These are phyloP conservation scores for Mystacornis crossleyi DNA, from an alignment of 2,113 vertebrate species.

Conservation along the genomic window DNA sequence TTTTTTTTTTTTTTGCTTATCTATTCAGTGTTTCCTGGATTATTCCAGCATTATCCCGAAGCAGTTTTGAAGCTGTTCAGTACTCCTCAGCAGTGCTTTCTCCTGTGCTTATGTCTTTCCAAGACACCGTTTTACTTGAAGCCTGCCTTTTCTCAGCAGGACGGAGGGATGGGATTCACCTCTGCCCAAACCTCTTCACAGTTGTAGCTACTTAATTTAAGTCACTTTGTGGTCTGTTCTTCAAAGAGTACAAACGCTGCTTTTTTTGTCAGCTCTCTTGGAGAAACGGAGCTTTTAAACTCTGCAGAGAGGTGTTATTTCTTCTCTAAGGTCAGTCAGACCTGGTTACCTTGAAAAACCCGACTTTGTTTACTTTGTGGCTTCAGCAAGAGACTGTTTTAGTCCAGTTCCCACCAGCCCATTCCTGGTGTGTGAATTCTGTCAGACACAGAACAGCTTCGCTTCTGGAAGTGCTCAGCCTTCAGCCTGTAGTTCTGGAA, in stretches of 20 bases:
- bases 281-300: slow-evolving; percentile 16
- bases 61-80: neutral
- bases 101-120: neutral
- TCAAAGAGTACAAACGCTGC: neutral
- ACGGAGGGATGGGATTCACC: slow-evolving; percentile 16
- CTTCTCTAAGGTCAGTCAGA: neutral
- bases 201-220: slow-evolving; percentile 46
- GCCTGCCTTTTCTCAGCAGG: slow-evolving; percentile 5
- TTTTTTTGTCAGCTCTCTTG: neutral
- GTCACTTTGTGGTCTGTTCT: slow-evolving; percentile 26
- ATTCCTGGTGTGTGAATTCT: neutral
- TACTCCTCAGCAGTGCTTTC: neutral
- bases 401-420: neutral
- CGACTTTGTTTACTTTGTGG: neutral
- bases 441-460: neutral
- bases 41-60: neutral
- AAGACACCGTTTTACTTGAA: neutral
- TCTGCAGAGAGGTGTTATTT: neutral
- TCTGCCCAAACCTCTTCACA: slow-evolving; percentile 36
- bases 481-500: neutral
- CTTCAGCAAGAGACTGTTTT: neutral
- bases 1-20: neutral
- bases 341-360: slow-evolving; percentile 27
- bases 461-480: neutral
- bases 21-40: neutral